A percentile compares a stretch with the other conserved stretches of the same genome.
phyloP scores from a whole-genome alignment of 2,797 vertebrate species.

The Tachyglossus aculeatus region DNA sequence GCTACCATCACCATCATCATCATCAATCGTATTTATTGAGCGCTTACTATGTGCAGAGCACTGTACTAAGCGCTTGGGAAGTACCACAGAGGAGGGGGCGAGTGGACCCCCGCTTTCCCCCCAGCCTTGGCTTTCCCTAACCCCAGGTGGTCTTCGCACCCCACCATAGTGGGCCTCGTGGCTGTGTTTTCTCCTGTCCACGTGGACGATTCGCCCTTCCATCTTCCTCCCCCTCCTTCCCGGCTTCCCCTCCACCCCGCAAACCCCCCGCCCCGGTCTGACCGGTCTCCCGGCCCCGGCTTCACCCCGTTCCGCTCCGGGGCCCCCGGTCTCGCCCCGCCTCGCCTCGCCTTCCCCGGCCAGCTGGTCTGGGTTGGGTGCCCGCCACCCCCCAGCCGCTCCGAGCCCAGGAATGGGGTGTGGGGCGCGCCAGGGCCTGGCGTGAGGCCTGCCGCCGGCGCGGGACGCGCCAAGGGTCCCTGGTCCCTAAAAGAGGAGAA shows the following conservation, averaged over 20 bases:
- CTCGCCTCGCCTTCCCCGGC: conserved; percentile 33
- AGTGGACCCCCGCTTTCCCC: too few species aligned
- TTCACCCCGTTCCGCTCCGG: conserved; percentile 17
- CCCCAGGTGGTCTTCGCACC: too few species aligned
- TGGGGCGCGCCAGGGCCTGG: neutral
- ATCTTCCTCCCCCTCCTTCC: neutral
- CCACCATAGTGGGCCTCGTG: too few species aligned
- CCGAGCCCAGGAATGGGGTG: conserved; percentile 15
- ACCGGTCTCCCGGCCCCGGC: conserved; percentile 40
- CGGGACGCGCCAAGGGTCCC: neutral
- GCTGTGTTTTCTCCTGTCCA: too few species aligned
- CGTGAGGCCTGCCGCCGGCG: neutral
- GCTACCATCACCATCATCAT: too few species aligned
- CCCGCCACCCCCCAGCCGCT: neutral
- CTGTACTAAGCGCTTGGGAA: too few species aligned
- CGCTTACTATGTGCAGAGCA: too few species aligned
- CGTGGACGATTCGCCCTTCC: neutral
- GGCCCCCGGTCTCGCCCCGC: conserved; percentile 18
- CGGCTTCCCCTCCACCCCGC: neutral
- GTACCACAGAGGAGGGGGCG: too few species aligned
- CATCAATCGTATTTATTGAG: too few species aligned
- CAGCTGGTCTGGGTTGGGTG: conserved; percentile 30
- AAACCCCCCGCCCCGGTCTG: conserved; percentile 38
- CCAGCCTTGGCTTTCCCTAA: too few species aligned
- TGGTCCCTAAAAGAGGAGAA: neutral